Evolutionary conservation across 2,113 vertebrate species (phyloP).

Genomic region (Clarias macrocephalus): DNA sequence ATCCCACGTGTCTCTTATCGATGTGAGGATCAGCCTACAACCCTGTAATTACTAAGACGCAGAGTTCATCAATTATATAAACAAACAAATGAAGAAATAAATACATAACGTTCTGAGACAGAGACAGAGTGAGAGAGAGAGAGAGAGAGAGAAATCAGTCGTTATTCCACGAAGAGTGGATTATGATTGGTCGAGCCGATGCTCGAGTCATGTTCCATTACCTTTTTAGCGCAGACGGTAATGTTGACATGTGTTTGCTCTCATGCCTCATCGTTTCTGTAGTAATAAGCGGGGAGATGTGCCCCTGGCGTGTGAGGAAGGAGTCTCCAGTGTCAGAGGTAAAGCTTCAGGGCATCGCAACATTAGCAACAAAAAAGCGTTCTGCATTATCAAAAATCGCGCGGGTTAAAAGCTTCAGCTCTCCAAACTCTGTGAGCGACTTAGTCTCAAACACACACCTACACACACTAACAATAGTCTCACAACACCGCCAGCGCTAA

Average conservation of each 20-base stretch:
- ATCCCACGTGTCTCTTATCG: conserved; percentile 15
- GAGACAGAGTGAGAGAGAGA: not conserved
- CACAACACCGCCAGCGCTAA: no score
- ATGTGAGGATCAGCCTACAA: conserved; percentile 11
- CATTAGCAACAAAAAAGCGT: no score
- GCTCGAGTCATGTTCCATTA: not conserved
- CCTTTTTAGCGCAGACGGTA: not conserved
- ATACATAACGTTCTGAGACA: not conserved
- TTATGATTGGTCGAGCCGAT: not conserved
- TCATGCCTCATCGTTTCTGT: not conserved
- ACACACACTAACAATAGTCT: no score
- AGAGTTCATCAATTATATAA: conserved; percentile 22
- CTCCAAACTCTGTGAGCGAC: no score
- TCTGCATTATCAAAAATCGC: no score
- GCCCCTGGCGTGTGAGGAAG: not conserved
- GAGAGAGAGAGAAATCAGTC: no score
- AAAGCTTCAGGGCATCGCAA: no score
- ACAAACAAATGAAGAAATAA: not conserved
- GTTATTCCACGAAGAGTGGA: not conserved
- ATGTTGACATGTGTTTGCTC: no score
- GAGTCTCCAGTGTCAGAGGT: not conserved
- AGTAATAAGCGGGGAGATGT: not conserved
- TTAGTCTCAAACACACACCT: no score
- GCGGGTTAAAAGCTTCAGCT: no score
- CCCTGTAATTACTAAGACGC: conserved; percentile 1